Evolutionary conservation across 2,113 vertebrate genomes (phyloP).

Genomic region (Casuarius casuarius): DNA sequence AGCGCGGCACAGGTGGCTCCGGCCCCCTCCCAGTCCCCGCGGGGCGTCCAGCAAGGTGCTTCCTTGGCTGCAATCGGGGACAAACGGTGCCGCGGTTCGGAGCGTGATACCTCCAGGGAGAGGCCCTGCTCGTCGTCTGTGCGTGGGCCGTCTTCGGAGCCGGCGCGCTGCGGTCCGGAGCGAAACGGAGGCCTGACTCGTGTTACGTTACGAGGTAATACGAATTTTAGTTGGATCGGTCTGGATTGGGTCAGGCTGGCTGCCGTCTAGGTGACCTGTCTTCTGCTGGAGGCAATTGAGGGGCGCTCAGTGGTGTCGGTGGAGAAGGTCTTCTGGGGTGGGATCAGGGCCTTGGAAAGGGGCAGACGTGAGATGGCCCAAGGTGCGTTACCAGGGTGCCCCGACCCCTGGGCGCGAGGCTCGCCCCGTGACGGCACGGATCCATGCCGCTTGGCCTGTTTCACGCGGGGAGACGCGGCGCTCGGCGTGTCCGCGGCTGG

Average conservation of each 20-base stretch:
- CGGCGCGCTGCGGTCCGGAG: not conserved
- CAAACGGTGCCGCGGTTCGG: fast-evolving
- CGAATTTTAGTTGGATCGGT: not conserved
- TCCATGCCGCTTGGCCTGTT: not conserved
- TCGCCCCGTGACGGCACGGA: not conserved
- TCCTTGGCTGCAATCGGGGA: not conserved
- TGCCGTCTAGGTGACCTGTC: not conserved
- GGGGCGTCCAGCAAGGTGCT: constrained; percentile 4
- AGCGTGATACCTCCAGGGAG: not conserved
- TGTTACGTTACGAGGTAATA: not conserved
- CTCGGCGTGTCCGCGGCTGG: not conserved
- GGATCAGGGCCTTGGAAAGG: not conserved
- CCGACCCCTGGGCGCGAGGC: no score
- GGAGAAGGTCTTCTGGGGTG: not conserved
- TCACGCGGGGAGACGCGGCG: not conserved
- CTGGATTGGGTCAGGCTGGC: not conserved
- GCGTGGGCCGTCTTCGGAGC: not conserved
- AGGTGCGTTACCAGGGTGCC: not conserved
- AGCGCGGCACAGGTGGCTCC: constrained; percentile 28
- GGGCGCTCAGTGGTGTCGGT: not conserved
- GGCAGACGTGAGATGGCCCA: not conserved
- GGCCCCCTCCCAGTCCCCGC: not conserved
- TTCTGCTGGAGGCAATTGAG: not conserved
- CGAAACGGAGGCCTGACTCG: not conserved
- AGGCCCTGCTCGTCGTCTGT: not conserved